phyloP scores from a whole-genome alignment of 2,113 vertebrate species.

The Morone chrysops region DNA sequence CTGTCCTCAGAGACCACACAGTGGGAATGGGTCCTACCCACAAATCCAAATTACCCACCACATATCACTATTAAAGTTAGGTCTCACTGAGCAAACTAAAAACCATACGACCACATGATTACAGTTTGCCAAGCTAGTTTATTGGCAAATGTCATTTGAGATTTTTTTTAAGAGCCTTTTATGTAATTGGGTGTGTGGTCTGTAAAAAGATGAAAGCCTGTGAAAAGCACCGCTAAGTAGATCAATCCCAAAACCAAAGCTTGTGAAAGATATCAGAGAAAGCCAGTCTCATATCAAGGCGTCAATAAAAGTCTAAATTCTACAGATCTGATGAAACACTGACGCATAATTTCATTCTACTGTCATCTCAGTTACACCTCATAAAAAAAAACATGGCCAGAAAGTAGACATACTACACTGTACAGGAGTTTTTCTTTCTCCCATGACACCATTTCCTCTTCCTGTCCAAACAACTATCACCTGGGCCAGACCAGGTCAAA shows the following conservation, averaged over 20 bases:
- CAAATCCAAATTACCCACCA: conserved; percentile 70
- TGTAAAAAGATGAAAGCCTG: conserved; percentile 67
- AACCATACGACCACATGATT: conserved; percentile 82
- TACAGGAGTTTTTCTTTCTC: background rate
- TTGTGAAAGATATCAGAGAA: conserved; percentile 58
- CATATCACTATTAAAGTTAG: conserved; percentile 63
- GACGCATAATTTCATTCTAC: background rate
- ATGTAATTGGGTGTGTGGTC: conserved; percentile 70
- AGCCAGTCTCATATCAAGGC: conserved; percentile 15
- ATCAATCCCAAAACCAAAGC: conserved; percentile 58
- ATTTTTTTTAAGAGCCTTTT: conserved; percentile 45
- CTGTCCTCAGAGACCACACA: conserved; percentile 86
- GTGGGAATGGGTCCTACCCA: conserved; percentile 75
- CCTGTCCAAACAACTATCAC: conserved; percentile 67
- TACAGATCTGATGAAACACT: conserved; percentile 21
- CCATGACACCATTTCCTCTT: conserved; percentile 49
- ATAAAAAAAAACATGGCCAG: background rate
- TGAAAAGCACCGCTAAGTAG: conserved; percentile 55
- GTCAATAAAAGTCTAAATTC: conserved; percentile 20
- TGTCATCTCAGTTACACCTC: background rate
- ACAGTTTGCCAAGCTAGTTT: conserved; percentile 57
- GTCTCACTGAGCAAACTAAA: conserved; percentile 76
- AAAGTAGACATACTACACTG: background rate
- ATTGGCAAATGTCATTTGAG: conserved; percentile 61
- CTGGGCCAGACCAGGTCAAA: conserved; percentile 34